Base-by-base conservation (phyloP, 2,797 vertebrate genomes). In the Pogonophryne albipinna region DNA sequence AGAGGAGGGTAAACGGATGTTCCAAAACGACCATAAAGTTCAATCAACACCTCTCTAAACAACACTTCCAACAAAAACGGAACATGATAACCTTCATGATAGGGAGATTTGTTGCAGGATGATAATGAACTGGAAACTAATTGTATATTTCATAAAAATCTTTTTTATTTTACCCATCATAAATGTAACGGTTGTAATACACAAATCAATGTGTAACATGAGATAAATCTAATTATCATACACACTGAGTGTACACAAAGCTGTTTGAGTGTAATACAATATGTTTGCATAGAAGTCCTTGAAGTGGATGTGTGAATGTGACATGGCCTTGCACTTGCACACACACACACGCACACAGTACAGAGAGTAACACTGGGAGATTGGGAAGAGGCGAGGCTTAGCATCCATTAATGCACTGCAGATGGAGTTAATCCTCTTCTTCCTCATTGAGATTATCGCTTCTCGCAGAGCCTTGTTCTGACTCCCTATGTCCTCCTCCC, bases 371-470 rank as follows among this genome's bases (percentile, higher is more conserved):
- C 57, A 59, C 71, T 27, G 58, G 65, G 79, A 17, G 70, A 79
- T 74, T 38, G 64, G 74, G 65, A 83, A 78, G 72, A 84, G 74
- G 41, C 75, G 75, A 80, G 74, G 90, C 81, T 89, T 90, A 94
- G 89, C 85, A 88, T 66, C 86, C 85, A 91, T 90, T 92, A 92
- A 92, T 82, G 79, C 85, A 80, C 85, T 82, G 72, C 85, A 91
- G 90, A 92, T 87, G 83, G 75, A 86, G 66, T 84, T 93, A 94
- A 94, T 94, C 93, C 89, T 86, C 79, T 79, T 82, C 83, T 90
- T 92, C 83, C 84, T 88, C 86, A 83, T 78, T 91, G 88, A 78
- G 89, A 90, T 89, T 90, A 91, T 63, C 84, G 80, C 82, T 71
- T 87, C 78, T 86, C 84, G 45, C 78, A 60, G 83, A 78, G 80